These are phyloP conservation scores for Sinohyriopsis cumingii DNA, from an alignment of 2,888 invertebrate genomes.

Conservation along the genomic window DNA sequence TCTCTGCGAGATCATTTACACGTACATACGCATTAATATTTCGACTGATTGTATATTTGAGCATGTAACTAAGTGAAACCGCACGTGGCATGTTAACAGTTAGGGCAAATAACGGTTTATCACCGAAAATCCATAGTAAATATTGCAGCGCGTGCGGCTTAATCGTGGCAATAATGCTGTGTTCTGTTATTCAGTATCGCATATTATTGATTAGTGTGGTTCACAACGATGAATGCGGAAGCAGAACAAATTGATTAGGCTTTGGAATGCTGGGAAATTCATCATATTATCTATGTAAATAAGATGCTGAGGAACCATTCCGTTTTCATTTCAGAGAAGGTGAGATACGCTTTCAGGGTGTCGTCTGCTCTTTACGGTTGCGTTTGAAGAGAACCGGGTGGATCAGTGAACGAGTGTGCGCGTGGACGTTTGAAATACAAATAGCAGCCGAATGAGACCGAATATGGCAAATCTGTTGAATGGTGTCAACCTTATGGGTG, in stretches of 20 bases:
- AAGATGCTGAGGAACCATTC: slow-evolving; percentile 15
- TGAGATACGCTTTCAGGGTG: background rate
- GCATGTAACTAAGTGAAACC: too few relatives aligned
- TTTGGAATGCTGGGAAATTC: slow-evolving; percentile 32
- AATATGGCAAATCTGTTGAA: slow-evolving; percentile 34
- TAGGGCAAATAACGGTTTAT: too few relatives aligned
- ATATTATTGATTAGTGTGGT: too few relatives aligned
- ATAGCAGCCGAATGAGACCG: slow-evolving; percentile 25
- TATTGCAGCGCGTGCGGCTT: too few relatives aligned
- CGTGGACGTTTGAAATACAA: slow-evolving; percentile 3
- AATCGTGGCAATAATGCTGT: too few relatives aligned
- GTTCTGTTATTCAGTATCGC: too few relatives aligned
- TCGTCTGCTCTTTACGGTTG: slow-evolving; percentile 1
- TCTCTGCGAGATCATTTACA: too few relatives aligned
- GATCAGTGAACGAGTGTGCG: background rate
- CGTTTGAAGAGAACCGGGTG: slow-evolving; percentile 1
- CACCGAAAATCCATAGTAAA: too few relatives aligned
- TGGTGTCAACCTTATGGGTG: slow-evolving; percentile 27
- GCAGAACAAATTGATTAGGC: slow-evolving; percentile 43
- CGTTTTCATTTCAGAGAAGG: slow-evolving; percentile 13
- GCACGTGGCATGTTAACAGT: too few relatives aligned
- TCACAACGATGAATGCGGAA: slow-evolving; percentile 26
- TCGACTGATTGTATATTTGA: too few relatives aligned
- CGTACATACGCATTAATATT: too few relatives aligned
- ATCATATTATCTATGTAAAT: slow-evolving; percentile 39